Conservation (phyloP, 2,797 vertebrate genomes). For the Helarctos malayanus region DNA sequence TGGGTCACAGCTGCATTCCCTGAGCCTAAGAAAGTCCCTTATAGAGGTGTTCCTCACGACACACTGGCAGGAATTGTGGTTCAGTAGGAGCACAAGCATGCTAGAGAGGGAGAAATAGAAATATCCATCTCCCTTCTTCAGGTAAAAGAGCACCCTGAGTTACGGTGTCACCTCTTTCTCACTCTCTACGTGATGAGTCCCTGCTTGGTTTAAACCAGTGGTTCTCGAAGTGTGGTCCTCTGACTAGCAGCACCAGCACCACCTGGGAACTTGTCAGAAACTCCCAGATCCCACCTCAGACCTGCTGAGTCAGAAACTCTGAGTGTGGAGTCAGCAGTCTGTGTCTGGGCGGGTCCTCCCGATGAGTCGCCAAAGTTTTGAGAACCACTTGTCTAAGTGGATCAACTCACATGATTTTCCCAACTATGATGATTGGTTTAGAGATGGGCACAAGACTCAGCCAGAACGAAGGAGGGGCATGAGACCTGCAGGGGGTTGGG, state of each 20-base stretch:
- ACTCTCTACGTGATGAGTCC: background rate
- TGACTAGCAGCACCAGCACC: background rate
- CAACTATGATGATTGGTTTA: background rate
- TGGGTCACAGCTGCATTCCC: background rate
- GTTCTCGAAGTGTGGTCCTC: background rate
- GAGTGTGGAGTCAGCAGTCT: too few species aligned
- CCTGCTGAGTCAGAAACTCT: background rate
- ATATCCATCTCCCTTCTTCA: background rate
- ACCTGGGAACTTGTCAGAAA: background rate
- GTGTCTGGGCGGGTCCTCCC: background rate
- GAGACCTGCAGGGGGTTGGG: background rate
- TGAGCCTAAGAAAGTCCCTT: background rate
- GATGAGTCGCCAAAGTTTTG: background rate
- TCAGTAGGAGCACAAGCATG: background rate
- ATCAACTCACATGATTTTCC: background rate
- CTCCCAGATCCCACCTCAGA: background rate
- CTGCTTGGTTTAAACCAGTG: background rate
- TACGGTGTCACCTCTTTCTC: background rate
- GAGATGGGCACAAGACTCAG: background rate
- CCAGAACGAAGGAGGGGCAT: background rate
- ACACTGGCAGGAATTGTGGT: fast-evolving
- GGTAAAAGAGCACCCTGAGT: background rate
- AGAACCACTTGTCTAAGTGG: background rate
- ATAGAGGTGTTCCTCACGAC: background rate
- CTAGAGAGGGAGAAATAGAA: background rate